Conservation (phyloP, 2,113 vertebrate genomes). For the Scopus umbretta region DNA sequence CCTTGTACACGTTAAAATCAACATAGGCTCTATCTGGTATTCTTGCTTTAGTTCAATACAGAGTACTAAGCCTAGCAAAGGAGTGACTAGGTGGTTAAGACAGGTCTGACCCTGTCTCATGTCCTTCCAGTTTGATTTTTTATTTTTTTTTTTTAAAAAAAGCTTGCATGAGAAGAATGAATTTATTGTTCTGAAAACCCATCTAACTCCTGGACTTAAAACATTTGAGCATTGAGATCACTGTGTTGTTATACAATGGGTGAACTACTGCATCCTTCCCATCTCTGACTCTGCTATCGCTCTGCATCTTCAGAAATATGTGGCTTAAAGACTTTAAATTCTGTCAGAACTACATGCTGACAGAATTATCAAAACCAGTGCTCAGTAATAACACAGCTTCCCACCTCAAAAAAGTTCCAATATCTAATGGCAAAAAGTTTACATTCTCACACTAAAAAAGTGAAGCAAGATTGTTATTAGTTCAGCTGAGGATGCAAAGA, state of each 20-base stretch:
- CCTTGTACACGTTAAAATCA: not conserved
- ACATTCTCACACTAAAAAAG: not conserved
- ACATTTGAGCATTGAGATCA: not conserved
- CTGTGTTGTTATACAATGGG: not conserved
- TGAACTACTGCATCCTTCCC: not conserved
- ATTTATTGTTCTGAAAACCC: not conserved
- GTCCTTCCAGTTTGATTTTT: not conserved
- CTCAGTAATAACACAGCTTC: not conserved
- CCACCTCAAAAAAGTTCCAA: not conserved
- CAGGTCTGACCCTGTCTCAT: not conserved
- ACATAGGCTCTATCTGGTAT: not conserved
- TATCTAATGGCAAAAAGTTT: not conserved
- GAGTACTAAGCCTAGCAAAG: not conserved
- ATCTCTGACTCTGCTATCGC: not conserved
- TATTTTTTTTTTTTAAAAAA: not conserved
- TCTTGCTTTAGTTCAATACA: not conserved
- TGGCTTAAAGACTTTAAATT: not conserved
- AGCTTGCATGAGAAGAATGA: not conserved
- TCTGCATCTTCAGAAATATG: not conserved
- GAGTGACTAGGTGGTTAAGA: not conserved
- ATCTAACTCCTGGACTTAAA: not conserved
- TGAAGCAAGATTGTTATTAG: not conserved
- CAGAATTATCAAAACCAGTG: not conserved
- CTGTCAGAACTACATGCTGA: not conserved
- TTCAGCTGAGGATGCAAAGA: not conserved